Percentiles rank a stretch among this genome's conserved stretches.
Conservation (phyloP, 2,888 invertebrate genomes). For the Graphium colonna region DNA sequence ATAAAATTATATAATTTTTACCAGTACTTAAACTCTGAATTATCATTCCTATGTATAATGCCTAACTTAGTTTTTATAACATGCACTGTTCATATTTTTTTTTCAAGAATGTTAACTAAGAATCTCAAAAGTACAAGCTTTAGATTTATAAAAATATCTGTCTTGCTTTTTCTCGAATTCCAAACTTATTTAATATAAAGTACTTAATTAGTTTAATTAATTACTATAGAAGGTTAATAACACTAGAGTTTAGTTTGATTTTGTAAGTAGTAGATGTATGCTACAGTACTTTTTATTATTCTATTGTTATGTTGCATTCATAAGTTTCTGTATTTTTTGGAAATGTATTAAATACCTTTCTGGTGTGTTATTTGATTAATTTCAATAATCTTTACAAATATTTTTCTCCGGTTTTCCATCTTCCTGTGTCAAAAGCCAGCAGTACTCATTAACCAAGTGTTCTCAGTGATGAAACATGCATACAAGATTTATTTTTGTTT, state of each 20-base stretch:
- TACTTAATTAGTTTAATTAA: conserved; percentile 53
- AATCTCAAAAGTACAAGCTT: conserved; percentile 1
- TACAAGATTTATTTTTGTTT: neutral
- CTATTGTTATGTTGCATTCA: conserved; percentile 7
- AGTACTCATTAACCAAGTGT: neutral
- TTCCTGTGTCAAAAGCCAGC: neutral
- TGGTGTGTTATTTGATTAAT: conserved; percentile 19
- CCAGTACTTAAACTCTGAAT: conserved; percentile 11
- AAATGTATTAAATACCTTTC: conserved; percentile 48
- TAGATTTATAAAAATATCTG: conserved; percentile 10
- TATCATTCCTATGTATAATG: neutral
- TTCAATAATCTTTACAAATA: neutral
- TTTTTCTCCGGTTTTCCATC: too few relatives aligned
- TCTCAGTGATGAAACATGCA: neutral
- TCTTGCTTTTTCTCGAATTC: conserved; percentile 13
- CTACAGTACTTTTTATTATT: conserved; percentile 26
- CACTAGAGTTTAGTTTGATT: conserved; percentile 29
- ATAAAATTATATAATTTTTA: neutral
- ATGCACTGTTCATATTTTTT: neutral
- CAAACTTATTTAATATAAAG: conserved; percentile 29
- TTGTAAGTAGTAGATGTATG: conserved; percentile 25
- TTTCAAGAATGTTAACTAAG: neutral
- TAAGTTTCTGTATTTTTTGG: conserved; percentile 29
- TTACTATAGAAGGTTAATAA: conserved; percentile 26
- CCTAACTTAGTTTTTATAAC: neutral